Conservation (phyloP, 2,888 invertebrate species). For the Malacosoma neustria region DNA sequence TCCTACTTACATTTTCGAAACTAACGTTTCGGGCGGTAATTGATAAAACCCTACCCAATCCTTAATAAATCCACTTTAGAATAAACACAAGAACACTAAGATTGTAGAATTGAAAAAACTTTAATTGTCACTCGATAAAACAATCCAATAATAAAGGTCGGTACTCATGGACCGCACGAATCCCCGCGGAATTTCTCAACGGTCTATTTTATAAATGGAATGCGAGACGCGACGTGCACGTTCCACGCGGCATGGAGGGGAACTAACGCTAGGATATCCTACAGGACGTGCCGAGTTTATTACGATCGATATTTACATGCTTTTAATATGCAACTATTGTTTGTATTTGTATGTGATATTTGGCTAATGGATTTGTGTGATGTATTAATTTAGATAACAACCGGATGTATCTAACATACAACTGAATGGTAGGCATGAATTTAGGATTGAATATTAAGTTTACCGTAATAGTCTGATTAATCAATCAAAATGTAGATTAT, state of each 20-base stretch:
- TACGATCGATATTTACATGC: slow-evolving; percentile 70
- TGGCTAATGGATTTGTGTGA: slow-evolving; percentile 8
- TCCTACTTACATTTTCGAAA: too few species aligned
- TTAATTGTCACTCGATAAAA: not conserved
- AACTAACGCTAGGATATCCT: slow-evolving; percentile 64
- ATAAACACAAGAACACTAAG: not conserved
- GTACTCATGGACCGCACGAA: slow-evolving; percentile 23
- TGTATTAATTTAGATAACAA: not conserved
- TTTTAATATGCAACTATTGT: slow-evolving; percentile 58
- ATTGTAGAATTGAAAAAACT: not conserved
- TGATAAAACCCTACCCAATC: too few species aligned
- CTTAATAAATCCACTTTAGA: too few species aligned
- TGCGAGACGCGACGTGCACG: slow-evolving; percentile 50
- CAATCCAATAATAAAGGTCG: slow-evolving; percentile 17
- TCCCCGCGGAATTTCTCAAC: slow-evolving; percentile 22
- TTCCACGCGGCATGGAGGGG: slow-evolving; percentile 54
- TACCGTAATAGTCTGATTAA: too few species aligned
- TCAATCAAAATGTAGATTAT: too few species aligned
- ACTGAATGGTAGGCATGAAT: too few species aligned
- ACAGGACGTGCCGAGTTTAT: slow-evolving; percentile 60
- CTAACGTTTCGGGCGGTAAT: too few species aligned
- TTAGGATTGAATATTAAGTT: too few species aligned
- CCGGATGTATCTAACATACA: not conserved
- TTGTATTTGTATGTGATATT: slow-evolving; percentile 28
- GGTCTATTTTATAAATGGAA: slow-evolving; percentile 42